Evolutionary conservation across 2,797 vertebrate genomes (phyloP).

Genomic region (Hippocampus kuda): DNA sequence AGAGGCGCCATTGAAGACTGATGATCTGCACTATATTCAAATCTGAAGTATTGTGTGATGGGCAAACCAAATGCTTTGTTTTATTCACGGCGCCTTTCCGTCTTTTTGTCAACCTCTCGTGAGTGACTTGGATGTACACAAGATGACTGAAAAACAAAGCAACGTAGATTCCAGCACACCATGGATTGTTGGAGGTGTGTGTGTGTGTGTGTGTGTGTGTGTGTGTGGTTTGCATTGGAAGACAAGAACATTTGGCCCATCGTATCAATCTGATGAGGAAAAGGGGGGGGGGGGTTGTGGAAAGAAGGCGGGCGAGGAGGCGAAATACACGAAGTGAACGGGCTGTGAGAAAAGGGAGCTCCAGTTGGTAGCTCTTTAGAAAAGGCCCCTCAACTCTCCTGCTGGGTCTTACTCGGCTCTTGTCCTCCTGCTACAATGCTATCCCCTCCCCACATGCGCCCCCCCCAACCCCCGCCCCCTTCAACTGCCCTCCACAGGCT

Average conservation of each 20-base stretch:
- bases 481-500: slow-evolving; percentile 60
- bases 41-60: slow-evolving; percentile 57
- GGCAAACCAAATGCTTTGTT: slow-evolving; percentile 62
- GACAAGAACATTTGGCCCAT: slow-evolving; percentile 60
- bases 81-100: slow-evolving; percentile 51
- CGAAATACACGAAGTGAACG: slow-evolving; percentile 36
- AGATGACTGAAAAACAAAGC: slow-evolving; percentile 68
- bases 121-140: slow-evolving; percentile 66
- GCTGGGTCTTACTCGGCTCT: slow-evolving; percentile 67
- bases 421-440: slow-evolving; percentile 64
- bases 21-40: slow-evolving; percentile 66
- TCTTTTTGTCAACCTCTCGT: slow-evolving; percentile 49
- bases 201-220: slow-evolving; percentile 29
- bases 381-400: slow-evolving; percentile 64
- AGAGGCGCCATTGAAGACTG: slow-evolving; percentile 56
- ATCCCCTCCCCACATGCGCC: slow-evolving; percentile 25
- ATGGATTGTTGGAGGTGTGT: slow-evolving; percentile 46
- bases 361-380: slow-evolving; percentile 68
- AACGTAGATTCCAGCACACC: slow-evolving; percentile 53
- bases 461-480: slow-evolving; percentile 35
- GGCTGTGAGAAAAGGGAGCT: slow-evolving; percentile 70
- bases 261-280: slow-evolving; percentile 64
- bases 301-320: slow-evolving; percentile 29
- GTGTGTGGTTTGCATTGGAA: slow-evolving; percentile 46
- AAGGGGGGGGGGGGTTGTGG: slow-evolving; percentile 26